Evolutionary conservation across 2,797 vertebrate genomes (phyloP), one percentile per base, ranked within the genome.

Genomic region (Heliangelus exortis): DNA sequence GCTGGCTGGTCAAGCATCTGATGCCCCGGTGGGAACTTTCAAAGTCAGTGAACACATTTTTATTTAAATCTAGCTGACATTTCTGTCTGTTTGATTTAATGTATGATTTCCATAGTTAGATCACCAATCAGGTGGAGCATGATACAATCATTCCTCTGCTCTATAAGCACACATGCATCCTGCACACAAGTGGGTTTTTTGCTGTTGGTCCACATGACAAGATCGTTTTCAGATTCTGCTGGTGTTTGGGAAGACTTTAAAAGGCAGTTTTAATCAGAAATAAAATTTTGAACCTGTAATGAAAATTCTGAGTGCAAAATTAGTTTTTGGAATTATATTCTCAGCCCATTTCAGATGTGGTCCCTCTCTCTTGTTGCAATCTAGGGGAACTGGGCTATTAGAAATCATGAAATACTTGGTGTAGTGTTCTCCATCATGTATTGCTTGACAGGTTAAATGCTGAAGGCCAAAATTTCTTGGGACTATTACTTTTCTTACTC

Each of bases 51-150:
- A 97, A 61, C 89, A 93, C 74, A 15, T 65, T 97, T 97, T 95
- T 82, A 48, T 75, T 94, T 96, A 94, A 97, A 93, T 85, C 61
- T 89, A 92, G 82, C 82, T 93, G 95, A 95, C 92, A 83, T 96
- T 97, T 89, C 84, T 96, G 74, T 92, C 94, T 93, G 63, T 92
- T 94, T 90, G 45, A 95, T 95, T 97, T 96, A 96, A 93, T 88
- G 66, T 95, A 87, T 88, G 73, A 91, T 88, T 95, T 95, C 83
- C 82, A 77, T 92, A 91, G 83, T 93, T 96, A 93, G 87, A 84
- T 94, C 93, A 95, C 93, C 90, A 91, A 71, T 97, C 86, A 94
- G 75, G 79, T 89, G 87, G 61, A 89, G 58, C 72, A 73, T 26
- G 75, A 53, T 94, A 54, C 77, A 72, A 7, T 88, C 39, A 15